Conservation (phyloP, 1,140 invertebrate genomes). For the Sweltsa coloradensis region DNA sequence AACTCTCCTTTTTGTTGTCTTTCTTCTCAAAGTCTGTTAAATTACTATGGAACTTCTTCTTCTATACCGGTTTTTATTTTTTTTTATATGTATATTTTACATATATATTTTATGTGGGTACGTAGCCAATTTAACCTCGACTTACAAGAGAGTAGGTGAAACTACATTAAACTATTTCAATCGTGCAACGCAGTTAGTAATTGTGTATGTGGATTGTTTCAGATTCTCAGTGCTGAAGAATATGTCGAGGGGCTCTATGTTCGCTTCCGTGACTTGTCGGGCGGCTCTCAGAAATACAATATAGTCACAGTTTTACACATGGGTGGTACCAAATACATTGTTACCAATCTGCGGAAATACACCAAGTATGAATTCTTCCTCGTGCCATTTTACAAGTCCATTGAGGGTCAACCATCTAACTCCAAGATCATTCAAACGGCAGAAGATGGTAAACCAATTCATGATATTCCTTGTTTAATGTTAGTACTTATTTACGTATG, state of each 20-base stretch:
- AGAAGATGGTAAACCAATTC: constrained; percentile 58
- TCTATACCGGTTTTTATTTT: too few species aligned
- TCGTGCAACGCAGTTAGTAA: constrained; percentile 23
- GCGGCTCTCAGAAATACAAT: constrained; percentile 46
- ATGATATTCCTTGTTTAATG: too few species aligned
- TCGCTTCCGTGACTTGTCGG: constrained; percentile 70
- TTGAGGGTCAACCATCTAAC: constrained; percentile 72
- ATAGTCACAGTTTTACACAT: constrained; percentile 56
- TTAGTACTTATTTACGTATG: too few species aligned
- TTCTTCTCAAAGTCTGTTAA: too few species aligned
- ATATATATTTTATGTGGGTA: too few species aligned
- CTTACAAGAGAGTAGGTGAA: too few species aligned
- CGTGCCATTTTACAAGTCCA: constrained; percentile 72
- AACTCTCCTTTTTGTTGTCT: too few species aligned
- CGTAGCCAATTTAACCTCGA: too few species aligned
- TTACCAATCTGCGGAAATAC: constrained; percentile 65
- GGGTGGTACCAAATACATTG: constrained; percentile 46
- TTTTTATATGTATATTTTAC: too few species aligned
- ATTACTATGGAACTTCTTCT: too few species aligned
- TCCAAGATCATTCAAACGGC: constrained; percentile 52
- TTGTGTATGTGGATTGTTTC: constrained; percentile 17
- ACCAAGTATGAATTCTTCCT: constrained; percentile 82
- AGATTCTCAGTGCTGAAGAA: constrained; percentile 38
- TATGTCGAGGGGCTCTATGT: constrained; percentile 84
- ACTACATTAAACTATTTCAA: constrained; percentile 35